Base-by-base conservation (phyloP, 2,888 invertebrate genomes). In the Bugulina stolonifera region DNA sequence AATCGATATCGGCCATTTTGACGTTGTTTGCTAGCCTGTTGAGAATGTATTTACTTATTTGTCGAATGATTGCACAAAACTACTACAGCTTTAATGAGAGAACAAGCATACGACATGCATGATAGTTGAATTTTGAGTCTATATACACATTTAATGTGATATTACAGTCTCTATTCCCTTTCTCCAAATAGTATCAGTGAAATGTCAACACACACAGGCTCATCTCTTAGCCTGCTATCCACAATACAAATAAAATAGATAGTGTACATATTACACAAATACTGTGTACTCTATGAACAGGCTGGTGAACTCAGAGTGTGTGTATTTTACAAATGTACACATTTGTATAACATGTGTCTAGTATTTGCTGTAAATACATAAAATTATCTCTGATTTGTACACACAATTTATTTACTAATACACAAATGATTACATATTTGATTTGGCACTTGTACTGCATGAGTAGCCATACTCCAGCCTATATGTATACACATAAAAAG, bases 301-400 rank as follows among this genome's bases (percentile, higher is more conserved):
- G 43, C 18, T 18, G 18, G 43, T 43, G 5, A n/a, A n/a, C n/a
- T n/a, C n/a, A n/a, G n/a, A 10, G 43, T 64, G 64, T 64, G 64
- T 64, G 32, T 27, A 64, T 64, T 64, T 64, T 64, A 64, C 64
- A 64, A 64, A 64, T 64, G 64, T 64, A 64, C 64, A 64, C 64
- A 64, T 64, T 64, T 64, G 64, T 64, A 64, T 34, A 64, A 32
- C 14, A 34, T 14, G 2, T 3, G 3, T 64, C 34, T 64, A 64
- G 64, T 64, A 43, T 43, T 43, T 25, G 27, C 22, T 32, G 64
- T 64, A 64, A 32, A 22, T 57, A 64, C 64, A 64, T 64, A 64
- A 27, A 64, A 64, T 64, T 64, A 64, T 64, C 64, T 14, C 34
- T 64, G 64, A 64, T 64, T 27, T 29, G 64, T 34, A 64, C n/a